Percentiles rank a stretch among this genome's conserved stretches.
Conservation (phyloP, 1,140 invertebrate species). For the Maconellicoccus hirsutus region DNA sequence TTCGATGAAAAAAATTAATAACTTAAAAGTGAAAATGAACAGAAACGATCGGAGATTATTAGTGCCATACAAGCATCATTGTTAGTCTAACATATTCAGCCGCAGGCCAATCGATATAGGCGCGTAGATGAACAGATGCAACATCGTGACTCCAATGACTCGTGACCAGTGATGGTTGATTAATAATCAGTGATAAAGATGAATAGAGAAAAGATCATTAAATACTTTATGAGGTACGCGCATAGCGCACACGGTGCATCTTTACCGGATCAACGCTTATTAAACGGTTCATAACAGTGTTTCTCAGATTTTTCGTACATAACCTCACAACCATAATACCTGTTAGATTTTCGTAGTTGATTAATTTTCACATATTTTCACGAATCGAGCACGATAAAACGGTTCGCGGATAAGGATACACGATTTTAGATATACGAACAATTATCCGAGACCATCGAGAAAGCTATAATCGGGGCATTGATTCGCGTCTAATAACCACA, state of each 20-base stretch:
- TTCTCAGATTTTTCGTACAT: background rate
- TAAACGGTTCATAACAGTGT: background rate
- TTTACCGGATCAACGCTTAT: background rate
- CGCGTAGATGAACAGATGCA: background rate
- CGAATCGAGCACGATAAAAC: background rate
- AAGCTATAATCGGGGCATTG: no score
- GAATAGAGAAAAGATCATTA: background rate
- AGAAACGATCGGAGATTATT: background rate
- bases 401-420: background rate
- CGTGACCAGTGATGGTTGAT: background rate
- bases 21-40: background rate
- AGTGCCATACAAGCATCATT: background rate
- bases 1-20: background rate
- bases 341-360: background rate
- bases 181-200: constrained; percentile 5
- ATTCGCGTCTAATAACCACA: no score
- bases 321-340: background rate
- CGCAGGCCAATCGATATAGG: background rate
- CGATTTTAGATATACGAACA: background rate
- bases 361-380: background rate
- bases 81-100: background rate
- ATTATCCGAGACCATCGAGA: no score
- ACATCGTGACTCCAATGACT: background rate
- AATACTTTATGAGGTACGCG: background rate
- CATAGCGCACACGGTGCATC: background rate